phyloP scores from a whole-genome alignment of 2,797 vertebrate genomes.

The Ptychadena robeensis region DNA sequence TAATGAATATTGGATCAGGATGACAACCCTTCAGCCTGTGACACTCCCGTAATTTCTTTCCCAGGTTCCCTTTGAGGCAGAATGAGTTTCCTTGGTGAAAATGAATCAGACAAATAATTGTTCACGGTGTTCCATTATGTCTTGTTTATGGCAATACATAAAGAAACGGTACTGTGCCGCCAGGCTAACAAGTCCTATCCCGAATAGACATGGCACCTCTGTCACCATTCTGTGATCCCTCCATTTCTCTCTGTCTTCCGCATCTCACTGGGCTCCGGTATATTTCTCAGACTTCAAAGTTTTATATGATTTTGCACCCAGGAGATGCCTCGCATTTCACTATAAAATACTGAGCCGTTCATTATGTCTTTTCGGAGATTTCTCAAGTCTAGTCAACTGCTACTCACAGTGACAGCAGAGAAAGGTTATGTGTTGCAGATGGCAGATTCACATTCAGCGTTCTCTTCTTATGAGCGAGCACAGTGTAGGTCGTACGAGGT shows the following conservation, averaged over 20 bases:
- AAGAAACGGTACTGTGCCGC: not conserved
- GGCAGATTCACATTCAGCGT: constrained; percentile 14
- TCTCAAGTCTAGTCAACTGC: constrained; percentile 8
- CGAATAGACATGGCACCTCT: not conserved
- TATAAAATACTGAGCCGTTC: constrained; percentile 12
- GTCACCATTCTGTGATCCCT: not conserved
- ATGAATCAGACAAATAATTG: not conserved
- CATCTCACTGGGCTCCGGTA: not conserved
- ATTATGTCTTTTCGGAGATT: constrained; percentile 28
- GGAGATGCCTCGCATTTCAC: not conserved
- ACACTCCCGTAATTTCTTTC: too few species aligned
- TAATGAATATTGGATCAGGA: too few species aligned
- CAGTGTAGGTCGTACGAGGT: not conserved
- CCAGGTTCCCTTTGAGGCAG: not conserved
- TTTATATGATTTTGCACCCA: not conserved
- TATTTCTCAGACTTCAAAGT: constrained; percentile 12
- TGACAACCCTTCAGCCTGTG: too few species aligned
- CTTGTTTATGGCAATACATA: not conserved
- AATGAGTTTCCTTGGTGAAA: not conserved
- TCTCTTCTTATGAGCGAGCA: not conserved
- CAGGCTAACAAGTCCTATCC: not conserved
- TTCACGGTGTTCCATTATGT: not conserved
- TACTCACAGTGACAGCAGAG: constrained; percentile 20
- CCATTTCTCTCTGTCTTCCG: not conserved
- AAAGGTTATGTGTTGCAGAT: constrained; percentile 28